Evolutionary conservation across 2,113 vertebrate species (phyloP), one percentile per base, ranked within the genome.

Genomic region (Hippocampus barbouri): DNA sequence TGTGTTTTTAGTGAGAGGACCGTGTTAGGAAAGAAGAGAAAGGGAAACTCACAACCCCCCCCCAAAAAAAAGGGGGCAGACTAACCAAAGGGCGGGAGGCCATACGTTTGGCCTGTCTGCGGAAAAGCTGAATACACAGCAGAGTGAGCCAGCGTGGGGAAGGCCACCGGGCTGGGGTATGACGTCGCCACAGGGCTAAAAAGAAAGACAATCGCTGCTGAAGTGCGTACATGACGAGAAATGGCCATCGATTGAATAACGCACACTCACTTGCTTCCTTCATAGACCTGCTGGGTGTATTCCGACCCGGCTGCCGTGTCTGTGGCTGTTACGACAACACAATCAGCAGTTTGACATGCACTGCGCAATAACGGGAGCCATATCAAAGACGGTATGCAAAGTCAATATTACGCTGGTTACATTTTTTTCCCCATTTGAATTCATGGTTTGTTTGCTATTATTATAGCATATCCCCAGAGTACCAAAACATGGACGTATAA

Each of bases 11-110:
- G 81, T 74, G 63, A 74, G 78, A 63, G 69, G 71, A 78, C 20
- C 20, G 34, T 38, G 77, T 68, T 61, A 38, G 9, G 66, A 14
- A 67, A 59, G 21, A 12, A 0, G 25, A 54, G 6, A 0, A 9
- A n/a, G 5, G 47, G 15, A 5, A 16, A 16, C 4, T 25, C 15
- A 51, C 34, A 1, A 25, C 25, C 25, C 1, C 25, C 25, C 25
- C 25, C 25, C 25, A 34, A 34, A 23, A 49, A 10, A 25, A 25
- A 25, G 3, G 0, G 47, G 56, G 47, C n/a, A 56, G 60, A 92
- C 95, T 93, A 93, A 98, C 97, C 97, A 0, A 99, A 99, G 78
- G 97, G 97, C 84, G 97, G 97, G 91, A 99, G 96, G 93, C 96
- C 96, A 0, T 97, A 98, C 12, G 93, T 94, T 89, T 98, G 97